Conservation (phyloP, 2,797 vertebrate genomes). For the Salmo trutta region DNA sequence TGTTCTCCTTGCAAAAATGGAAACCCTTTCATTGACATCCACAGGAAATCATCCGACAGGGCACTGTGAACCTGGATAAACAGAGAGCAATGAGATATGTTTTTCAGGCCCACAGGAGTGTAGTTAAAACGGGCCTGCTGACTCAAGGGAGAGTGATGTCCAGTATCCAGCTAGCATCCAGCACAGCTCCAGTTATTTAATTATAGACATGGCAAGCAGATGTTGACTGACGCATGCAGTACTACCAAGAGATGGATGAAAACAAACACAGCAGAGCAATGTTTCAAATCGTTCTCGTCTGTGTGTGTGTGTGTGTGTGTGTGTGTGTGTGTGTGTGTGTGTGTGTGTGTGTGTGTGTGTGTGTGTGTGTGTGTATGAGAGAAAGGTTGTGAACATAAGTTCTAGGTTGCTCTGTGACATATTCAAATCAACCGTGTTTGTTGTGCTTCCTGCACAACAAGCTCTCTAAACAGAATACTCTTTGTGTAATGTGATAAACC, state of each 20-base stretch:
- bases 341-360: no score
- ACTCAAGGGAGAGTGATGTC: constrained; percentile 47
- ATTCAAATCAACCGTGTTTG: neutral
- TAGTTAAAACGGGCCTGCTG: constrained; percentile 19
- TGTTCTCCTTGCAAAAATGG: neutral
- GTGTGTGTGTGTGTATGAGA: no score
- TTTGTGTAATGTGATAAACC: neutral
- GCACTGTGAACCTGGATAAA: neutral
- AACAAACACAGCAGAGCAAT: constrained; percentile 16
- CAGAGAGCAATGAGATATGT: constrained; percentile 6
- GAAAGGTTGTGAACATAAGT: no score
- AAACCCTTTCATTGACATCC: neutral
- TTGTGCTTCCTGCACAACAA: no score
- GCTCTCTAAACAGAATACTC: neutral
- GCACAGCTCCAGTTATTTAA: constrained; percentile 46
- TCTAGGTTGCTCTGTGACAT: no score
- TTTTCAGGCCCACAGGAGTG: constrained; percentile 19
- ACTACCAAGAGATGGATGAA: constrained; percentile 24
- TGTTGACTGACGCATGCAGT: constrained; percentile 27
- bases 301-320: no score
- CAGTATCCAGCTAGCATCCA: constrained; percentile 28
- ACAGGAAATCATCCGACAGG: constrained; percentile 3
- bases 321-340: no score
- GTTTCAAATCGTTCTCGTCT: neutral
- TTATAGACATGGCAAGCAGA: constrained; percentile 34